These are phyloP conservation scores for Petrocephalus zakoni DNA, from an alignment of 2,113 vertebrate species.

Conservation along the genomic window DNA sequence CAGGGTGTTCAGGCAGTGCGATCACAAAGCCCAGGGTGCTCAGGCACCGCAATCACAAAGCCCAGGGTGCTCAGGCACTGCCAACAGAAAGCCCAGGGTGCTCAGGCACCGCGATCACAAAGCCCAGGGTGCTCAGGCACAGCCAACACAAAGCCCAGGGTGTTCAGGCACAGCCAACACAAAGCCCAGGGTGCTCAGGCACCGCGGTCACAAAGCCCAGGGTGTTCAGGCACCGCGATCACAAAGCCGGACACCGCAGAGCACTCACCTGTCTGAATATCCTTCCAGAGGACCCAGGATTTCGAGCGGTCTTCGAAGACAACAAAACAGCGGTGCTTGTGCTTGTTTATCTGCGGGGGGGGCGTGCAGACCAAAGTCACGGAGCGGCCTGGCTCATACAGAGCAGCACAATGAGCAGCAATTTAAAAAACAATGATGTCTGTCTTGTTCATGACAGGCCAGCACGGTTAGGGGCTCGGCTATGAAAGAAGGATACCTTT, in stretches of 20 bases:
- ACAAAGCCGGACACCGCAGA: neutral
- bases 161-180: neutral
- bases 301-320: slow-evolving; percentile 97
- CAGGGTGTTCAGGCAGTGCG: no score
- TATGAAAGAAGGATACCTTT: slow-evolving; percentile 66
- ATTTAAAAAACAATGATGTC: neutral
- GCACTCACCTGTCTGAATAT: slow-evolving; percentile 90
- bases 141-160: neutral
- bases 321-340: slow-evolving; percentile 92
- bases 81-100: no score
- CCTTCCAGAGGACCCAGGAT: slow-evolving; percentile 98
- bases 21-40: no score
- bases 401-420: neutral
- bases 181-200: neutral
- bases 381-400: neutral
- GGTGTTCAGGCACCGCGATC: neutral
- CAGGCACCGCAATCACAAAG: no score
- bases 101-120: no score
- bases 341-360: slow-evolving; percentile 81
- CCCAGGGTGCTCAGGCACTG: no score
- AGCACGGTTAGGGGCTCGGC: neutral
- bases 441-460: neutral
- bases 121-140: no score
- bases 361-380: neutral
- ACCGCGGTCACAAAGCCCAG: neutral